Base-by-base conservation (phyloP, 2,113 vertebrate genomes). In the Neodon shergylaensis region DNA sequence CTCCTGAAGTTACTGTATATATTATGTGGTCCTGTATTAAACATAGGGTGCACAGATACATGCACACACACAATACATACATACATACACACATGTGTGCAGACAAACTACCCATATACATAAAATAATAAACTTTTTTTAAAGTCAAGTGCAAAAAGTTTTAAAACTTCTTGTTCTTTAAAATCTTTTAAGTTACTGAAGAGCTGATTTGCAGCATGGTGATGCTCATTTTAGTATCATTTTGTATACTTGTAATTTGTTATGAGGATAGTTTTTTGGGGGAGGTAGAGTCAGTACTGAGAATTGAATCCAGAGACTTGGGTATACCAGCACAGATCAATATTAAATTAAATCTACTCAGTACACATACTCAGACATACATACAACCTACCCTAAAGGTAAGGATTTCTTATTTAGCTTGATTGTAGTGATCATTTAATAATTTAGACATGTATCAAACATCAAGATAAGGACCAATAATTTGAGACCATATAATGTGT, bases 1-100 rank as follows among this genome's bases (percentile, higher is more conserved):
- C 42, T 94, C 92, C 96, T 85, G 65, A 90, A 74, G 92, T 95
- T 81, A 79, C 65, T 84, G 16, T 82, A 42, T 85, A 5, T 73
- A 65, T 42, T 94, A 44, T 74, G 58, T 22, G 54, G 3, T 78
- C 52, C 79, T 19, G 33, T 63, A 36, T 76, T 77, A 91, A 58
- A 36, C 22, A 13, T 81, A 36, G 42, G 49, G 79, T 58, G 54
- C 33, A 81, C 21, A 81, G 49, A 81, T n/a, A 58, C 54, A 58
- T 19, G 19, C 54, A 58, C 54, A 21, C 17, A 54, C 52, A 54
- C 52, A 54, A 54, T 14, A 58, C 54, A 54, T 14, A 19, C 14
- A 54, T 17, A 54, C 54, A 58, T 58, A 58, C 54, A 58, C 5
- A 19, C 54, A 58, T 17, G 4, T 58, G 54, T 58, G 11, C 11